Conservation (phyloP, 1,140 invertebrate species). For the Zaprionus capensis region DNA sequence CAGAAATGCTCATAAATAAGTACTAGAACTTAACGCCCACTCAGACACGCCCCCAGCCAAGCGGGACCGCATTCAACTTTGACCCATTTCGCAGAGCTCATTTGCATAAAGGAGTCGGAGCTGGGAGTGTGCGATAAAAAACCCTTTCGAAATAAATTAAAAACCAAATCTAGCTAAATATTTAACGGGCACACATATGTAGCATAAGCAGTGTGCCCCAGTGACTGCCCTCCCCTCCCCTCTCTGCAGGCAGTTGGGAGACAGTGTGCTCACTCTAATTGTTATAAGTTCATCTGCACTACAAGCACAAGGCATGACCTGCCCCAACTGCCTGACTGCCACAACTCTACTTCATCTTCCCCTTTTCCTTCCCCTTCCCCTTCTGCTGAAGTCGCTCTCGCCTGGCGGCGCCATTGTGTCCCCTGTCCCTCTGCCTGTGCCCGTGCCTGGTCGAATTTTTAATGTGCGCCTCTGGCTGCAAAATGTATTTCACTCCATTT, state of each 20-base stretch:
- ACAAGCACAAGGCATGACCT: constrained; percentile 49
- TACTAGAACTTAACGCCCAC: constrained; percentile 17
- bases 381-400: background rate
- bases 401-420: constrained; percentile 42
- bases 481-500: constrained; percentile 78
- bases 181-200: constrained; percentile 56
- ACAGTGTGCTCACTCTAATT: constrained; percentile 62
- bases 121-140: constrained; percentile 32
- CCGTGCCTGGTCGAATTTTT: constrained; percentile 66
- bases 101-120: constrained; percentile 59
- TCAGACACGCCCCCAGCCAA: constrained; percentile 49
- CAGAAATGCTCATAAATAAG: constrained; percentile 59
- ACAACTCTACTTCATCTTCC: background rate
- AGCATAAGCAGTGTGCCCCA: background rate
- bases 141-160: constrained; percentile 74
- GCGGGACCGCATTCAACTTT: constrained; percentile 67
- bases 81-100: constrained; percentile 64
- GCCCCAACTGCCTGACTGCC: constrained; percentile 29
- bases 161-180: constrained; percentile 71
- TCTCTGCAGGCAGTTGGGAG: constrained; percentile 10
- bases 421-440: constrained; percentile 34
- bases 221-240: background rate
- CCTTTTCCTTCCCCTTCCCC: background rate
- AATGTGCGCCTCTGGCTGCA: constrained; percentile 62
- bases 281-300: constrained; percentile 73